Evolutionary conservation across 2,888 invertebrate genomes (phyloP).

Genomic region (Perizoma flavofasciatum): DNA sequence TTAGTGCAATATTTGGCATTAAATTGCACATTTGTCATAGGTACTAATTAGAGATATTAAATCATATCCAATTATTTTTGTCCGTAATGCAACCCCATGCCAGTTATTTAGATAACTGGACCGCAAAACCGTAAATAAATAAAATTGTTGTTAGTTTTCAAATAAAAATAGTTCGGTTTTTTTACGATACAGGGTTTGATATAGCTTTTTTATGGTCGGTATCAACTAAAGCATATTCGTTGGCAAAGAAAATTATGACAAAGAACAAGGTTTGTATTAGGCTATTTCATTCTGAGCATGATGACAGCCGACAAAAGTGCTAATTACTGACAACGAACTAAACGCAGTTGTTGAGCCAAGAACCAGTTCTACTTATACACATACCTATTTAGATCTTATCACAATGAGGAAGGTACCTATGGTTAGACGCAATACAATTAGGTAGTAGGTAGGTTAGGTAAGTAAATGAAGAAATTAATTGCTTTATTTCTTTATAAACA

Average conservation of each 20-base stretch:
- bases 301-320: slow-evolving; percentile 73
- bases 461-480: too few species aligned
- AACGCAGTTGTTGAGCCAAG: slow-evolving; percentile 54
- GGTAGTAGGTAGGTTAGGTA: too few species aligned
- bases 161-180: too few species aligned
- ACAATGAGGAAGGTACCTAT: neutral
- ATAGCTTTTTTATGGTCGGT: neutral
- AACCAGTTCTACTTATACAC: slow-evolving; percentile 21
- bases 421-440: too few species aligned
- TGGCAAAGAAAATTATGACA: neutral
- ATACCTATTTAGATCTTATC: slow-evolving; percentile 3
- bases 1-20: slow-evolving; percentile 23
- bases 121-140: too few species aligned
- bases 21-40: slow-evolving; percentile 16
- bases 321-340: slow-evolving; percentile 66
- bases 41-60: slow-evolving; percentile 21
- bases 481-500: too few species aligned
- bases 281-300: slow-evolving; percentile 44
- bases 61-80: slow-evolving; percentile 18
- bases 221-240: slow-evolving; percentile 2
- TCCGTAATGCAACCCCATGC: neutral
- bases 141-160: too few species aligned
- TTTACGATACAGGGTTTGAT: too few species aligned
- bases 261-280: neutral
- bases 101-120: neutral